A percentile compares a stretch with the other conserved stretches of the same genome.
These are phyloP conservation scores for Stictocephala bisonia DNA, from an alignment of 2,888 invertebrate species.

Conservation along the genomic window DNA sequence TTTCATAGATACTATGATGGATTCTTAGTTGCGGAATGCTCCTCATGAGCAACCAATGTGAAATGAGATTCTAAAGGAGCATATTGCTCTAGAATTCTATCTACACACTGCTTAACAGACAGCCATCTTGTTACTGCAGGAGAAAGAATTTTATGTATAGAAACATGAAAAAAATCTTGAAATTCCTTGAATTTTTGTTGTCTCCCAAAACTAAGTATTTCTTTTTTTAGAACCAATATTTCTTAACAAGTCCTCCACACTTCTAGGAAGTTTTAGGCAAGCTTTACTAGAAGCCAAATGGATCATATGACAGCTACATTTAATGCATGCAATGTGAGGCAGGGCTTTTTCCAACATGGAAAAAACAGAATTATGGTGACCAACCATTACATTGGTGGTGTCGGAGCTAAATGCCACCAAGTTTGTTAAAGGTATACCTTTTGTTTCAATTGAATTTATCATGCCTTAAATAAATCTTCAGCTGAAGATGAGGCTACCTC, in stretches of 20 bases:
- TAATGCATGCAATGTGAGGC: constrained; percentile 19
- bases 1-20: constrained; percentile 5
- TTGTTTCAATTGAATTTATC: constrained; percentile 3
- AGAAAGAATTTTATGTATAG: constrained; percentile 20
- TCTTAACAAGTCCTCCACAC: constrained; percentile 14
- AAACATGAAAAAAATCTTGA: constrained; percentile 32
- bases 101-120: constrained; percentile 15
- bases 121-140: constrained; percentile 26
- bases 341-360: not conserved
- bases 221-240: constrained; percentile 15
- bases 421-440: constrained; percentile 8
- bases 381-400: constrained; percentile 35
- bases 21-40: constrained; percentile 19
- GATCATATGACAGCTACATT: constrained; percentile 37
- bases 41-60: constrained; percentile 28
- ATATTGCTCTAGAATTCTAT: constrained; percentile 29
- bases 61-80: not conserved
- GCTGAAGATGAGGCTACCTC: constrained; percentile 15
- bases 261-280: constrained; percentile 18
- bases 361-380: constrained; percentile 21
- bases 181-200: constrained; percentile 17
- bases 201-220: constrained; percentile 14
- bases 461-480: constrained; percentile 13
- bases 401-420: constrained; percentile 25
- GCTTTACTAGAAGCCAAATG: no score